Evolutionary conservation across 2,888 invertebrate genomes (phyloP), one percentile per base, ranked within the genome.

Genomic region (Notocelia uddmanniana): DNA sequence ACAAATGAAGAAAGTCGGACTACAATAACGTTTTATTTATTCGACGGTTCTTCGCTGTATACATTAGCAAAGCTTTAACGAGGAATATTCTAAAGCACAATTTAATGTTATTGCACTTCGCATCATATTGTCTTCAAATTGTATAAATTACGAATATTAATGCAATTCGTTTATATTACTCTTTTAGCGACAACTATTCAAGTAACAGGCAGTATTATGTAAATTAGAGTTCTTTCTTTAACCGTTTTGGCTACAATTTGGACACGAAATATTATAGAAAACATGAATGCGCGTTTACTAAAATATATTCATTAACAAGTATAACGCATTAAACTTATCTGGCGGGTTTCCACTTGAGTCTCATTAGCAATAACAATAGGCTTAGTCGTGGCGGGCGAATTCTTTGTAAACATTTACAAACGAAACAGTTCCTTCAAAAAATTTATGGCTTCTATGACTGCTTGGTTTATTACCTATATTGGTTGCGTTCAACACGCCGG

Each of bases 81-180:
- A 75, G 74, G 72, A 77, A 76, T 78, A 74, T 75, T 75, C 81
- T 86, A 85, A 82, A 86, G 88, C 84, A 87, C 86, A 85, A 85
- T 83, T 78, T 74, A 80, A 54, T 75, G 54, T 87, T 86, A 88
- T 87, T 87, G 87, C 87, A 88, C 85, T 85, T 83, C 81, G 81
- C 78, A 83, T 76, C 70, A 83, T 84, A 88, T 87, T 88, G 86
- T 87, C 87, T 84, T 85, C 77, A 76, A 81, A 79, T 62, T 78
- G 77, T 76, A 74, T 76, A 74, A 26, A 5, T 79, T 78, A 76
- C 77, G 54, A 74, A 59, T 75, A 48, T 74, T 77, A 52, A 37
- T 31, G 31, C 31, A 6, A 54, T 18, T 45, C 19, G 21, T n/a
- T 26, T 55, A 41, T 8, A 23, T 45, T 45, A 23, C n/a, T 23